Percentiles rank a stretch among this genome's conserved stretches.
These are phyloP conservation scores for Castor canadensis DNA, from an alignment of 2,113 vertebrate genomes.

Conservation along the genomic window DNA sequence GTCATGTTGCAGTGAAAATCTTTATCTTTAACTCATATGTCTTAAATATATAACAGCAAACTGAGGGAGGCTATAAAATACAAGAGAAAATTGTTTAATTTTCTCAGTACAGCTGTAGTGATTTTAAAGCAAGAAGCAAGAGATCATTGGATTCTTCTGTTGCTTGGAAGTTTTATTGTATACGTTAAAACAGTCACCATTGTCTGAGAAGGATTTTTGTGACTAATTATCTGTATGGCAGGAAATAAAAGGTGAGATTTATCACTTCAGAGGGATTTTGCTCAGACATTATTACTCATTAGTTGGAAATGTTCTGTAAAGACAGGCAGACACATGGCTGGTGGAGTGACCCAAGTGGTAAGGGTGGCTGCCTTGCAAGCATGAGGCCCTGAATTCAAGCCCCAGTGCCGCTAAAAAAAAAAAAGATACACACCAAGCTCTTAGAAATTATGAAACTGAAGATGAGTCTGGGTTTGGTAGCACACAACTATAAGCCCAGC, in stretches of 20 bases:
- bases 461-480: too few relatives aligned
- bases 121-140: slow-evolving; percentile 31
- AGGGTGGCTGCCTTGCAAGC: too few relatives aligned
- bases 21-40: background rate
- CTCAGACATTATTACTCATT: background rate
- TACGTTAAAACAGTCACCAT: background rate
- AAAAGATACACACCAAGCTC: background rate
- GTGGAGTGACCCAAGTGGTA: too few relatives aligned
- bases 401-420: too few relatives aligned
- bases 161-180: background rate
- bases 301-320: background rate
- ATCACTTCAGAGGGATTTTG: background rate
- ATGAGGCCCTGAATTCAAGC: too few relatives aligned
- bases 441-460: slow-evolving; percentile 34
- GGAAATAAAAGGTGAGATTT: background rate
- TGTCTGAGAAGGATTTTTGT: background rate
- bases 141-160: background rate
- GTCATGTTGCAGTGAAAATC: background rate
- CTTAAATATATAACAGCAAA: background rate
- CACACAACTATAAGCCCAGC: too few relatives aligned
- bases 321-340: background rate
- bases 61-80: background rate
- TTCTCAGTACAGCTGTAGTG: background rate
- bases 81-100: slow-evolving; percentile 14
- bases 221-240: background rate